Conservation (phyloP, 2,888 invertebrate species). For the Nomada fucata region DNA sequence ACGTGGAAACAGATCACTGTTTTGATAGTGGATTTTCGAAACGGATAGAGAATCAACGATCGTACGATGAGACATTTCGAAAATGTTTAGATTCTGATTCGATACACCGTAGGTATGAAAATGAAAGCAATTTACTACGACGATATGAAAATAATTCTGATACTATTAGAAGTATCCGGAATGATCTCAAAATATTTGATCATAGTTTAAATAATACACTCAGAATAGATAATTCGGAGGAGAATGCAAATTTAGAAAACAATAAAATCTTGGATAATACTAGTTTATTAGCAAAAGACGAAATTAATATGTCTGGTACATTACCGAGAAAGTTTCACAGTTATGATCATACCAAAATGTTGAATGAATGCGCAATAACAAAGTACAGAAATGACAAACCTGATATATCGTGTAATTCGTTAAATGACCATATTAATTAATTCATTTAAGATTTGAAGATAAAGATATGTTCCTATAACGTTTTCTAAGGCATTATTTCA, state of each 20-base stretch:
- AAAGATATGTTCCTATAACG: conserved; percentile 62
- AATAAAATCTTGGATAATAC: conserved; percentile 71
- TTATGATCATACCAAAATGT: conserved; percentile 78
- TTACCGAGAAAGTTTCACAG: conserved; percentile 77
- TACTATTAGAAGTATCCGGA: conserved; percentile 78
- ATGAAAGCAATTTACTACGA: conserved; percentile 76
- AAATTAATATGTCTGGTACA: conserved; percentile 76
- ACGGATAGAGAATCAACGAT: conserved; percentile 76
- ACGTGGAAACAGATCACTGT: conserved; percentile 73
- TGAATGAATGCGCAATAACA: conserved; percentile 75
- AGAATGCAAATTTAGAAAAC: conserved; percentile 79
- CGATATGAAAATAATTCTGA: conserved; percentile 76
- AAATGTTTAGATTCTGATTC: conserved; percentile 78
- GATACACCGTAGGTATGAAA: conserved; percentile 80
- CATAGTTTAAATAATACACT: conserved; percentile 78
- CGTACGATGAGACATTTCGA: conserved; percentile 75
- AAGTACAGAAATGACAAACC: conserved; percentile 75
- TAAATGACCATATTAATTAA: conserved; percentile 75
- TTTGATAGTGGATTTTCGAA: conserved; percentile 74
- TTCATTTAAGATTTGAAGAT: conserved; percentile 47
- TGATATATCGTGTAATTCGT: conserved; percentile 77
- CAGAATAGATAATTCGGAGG: conserved; percentile 78
- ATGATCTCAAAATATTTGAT: conserved; percentile 80
- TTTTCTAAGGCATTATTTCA: conserved; percentile 43
- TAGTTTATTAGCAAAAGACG: conserved; percentile 73